phyloP scores from a whole-genome alignment of 1,140 invertebrate genomes.

The Rhagoletis zephyria region DNA sequence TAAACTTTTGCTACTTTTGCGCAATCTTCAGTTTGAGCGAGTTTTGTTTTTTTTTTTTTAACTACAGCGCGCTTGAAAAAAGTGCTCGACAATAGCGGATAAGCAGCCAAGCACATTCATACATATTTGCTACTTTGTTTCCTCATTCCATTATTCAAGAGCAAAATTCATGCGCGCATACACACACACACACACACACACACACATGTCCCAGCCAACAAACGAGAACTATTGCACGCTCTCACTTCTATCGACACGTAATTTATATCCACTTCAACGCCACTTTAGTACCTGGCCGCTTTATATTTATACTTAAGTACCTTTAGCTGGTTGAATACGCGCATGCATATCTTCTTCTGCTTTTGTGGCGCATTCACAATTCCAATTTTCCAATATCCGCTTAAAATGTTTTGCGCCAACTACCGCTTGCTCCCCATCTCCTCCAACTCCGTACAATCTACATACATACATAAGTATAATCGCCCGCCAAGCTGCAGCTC shows the following conservation, averaged over 20 bases:
- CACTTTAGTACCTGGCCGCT: conserved; percentile 32
- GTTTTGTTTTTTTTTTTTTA: background rate
- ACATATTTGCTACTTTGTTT: background rate
- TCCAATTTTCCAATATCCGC: conserved; percentile 45
- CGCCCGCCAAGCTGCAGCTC: background rate
- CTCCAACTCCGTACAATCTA: background rate
- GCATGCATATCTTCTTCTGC: background rate
- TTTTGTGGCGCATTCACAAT: conserved; percentile 23
- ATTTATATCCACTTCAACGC: conserved; percentile 43
- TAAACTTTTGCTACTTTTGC: background rate
- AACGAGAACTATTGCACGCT: background rate
- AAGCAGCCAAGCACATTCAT: background rate
- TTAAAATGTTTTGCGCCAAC: background rate
- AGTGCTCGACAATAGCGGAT: background rate
- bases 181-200: background rate
- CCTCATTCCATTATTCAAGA: background rate
- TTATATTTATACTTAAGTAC: background rate
- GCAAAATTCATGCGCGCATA: too few relatives aligned
- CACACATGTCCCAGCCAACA: too few relatives aligned
- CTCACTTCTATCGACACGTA: background rate
- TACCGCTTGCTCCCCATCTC: background rate
- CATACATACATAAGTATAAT: too few relatives aligned
- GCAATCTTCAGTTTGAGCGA: background rate
- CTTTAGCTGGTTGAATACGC: background rate
- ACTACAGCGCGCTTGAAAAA: background rate